Evolutionary conservation across 2,888 invertebrate genomes (phyloP).

Genomic region (Cosmorhoe ocellata): DNA sequence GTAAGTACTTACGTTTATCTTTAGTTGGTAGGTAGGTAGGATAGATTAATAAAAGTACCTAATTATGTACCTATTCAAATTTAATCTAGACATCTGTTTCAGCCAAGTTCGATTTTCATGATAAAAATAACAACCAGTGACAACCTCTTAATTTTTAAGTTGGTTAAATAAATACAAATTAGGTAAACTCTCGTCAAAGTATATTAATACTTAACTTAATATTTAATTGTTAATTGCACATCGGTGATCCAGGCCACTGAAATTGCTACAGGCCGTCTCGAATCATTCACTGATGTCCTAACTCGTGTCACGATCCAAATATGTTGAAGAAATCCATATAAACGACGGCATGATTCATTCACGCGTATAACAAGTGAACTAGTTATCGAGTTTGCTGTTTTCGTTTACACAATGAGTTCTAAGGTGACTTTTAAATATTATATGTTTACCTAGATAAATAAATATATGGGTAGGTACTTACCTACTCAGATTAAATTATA

Average conservation of each 20-base stretch:
- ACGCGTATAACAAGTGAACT: constrained; percentile 45
- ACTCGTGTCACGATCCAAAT: constrained; percentile 44
- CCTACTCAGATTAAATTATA: no score
- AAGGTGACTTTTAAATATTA: constrained; percentile 36
- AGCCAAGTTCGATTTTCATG: no score
- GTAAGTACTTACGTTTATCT: no score
- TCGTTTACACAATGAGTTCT: constrained; percentile 39
- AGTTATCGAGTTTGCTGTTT: constrained; percentile 23
- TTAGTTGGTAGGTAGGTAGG: no score
- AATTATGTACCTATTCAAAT: no score
- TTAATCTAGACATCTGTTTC: no score
- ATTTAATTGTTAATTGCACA: constrained; percentile 36
- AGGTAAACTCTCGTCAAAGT: not conserved
- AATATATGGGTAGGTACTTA: no score
- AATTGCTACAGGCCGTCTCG: constrained; percentile 40
- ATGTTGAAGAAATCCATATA: constrained; percentile 49
- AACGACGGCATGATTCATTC: constrained; percentile 49
- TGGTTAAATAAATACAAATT: no score
- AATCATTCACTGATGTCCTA: constrained; percentile 26
- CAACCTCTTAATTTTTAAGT: no score
- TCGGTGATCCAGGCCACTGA: constrained; percentile 53
- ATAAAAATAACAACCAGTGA: no score
- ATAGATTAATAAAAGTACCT: no score
- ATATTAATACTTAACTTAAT: not conserved
- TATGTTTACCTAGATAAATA: no score